Conservation (phyloP, 2,797 vertebrate species). For the Gymnoscopelus microlampas region DNA sequence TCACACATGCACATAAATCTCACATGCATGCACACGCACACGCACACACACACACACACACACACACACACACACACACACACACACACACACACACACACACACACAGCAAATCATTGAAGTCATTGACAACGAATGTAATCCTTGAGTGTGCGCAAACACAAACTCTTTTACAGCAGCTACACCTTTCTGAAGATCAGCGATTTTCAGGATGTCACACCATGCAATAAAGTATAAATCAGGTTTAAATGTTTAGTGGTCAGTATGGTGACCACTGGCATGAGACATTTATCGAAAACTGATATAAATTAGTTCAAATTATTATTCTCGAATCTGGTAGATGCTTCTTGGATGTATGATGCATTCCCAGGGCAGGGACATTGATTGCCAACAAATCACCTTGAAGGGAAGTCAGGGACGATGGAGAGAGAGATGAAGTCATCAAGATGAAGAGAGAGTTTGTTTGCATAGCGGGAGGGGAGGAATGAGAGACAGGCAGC, state of each 20-base stretch:
- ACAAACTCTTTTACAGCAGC: background rate
- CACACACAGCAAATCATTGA: constrained; percentile 15
- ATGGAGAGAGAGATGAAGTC: constrained; percentile 9
- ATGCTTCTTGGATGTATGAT: background rate
- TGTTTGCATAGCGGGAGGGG: no score
- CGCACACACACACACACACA: background rate
- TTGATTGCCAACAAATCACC: constrained; percentile 11
- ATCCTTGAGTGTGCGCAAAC: constrained; percentile 31
- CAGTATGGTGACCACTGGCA: background rate
- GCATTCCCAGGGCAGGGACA: constrained; percentile 4
- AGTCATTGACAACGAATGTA: constrained; percentile 21
- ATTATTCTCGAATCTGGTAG: constrained; percentile 5
- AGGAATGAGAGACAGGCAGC: constrained; percentile 1
- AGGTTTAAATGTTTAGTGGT: no score
- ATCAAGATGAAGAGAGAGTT: constrained; percentile 8
- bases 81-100: no score
- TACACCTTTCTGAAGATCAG: background rate
- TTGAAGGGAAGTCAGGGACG: background rate
- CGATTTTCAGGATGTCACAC: no score
- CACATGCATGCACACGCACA: constrained; percentile 22
- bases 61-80: background rate
- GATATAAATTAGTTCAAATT: constrained; percentile 6
- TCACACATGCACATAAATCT: background rate
- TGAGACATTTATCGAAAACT: constrained; percentile 6
- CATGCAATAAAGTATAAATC: no score